A percentile compares a stretch with the other conserved stretches of the same genome.
Evolutionary conservation across 2,113 vertebrate genomes (phyloP).

Genomic region (Zosterops pallidus): DNA sequence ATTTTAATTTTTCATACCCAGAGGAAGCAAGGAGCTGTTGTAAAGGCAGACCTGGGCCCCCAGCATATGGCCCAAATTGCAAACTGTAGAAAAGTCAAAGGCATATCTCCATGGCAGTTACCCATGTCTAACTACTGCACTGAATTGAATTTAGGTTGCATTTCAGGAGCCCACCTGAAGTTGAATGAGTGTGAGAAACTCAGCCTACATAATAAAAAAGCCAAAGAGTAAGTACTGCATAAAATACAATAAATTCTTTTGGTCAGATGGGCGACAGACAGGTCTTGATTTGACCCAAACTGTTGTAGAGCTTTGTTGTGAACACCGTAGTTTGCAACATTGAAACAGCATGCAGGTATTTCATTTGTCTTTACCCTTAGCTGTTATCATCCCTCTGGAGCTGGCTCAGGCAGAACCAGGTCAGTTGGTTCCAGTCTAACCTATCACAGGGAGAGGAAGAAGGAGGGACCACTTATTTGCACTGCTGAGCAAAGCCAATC

Average conservation of each 20-base stretch:
- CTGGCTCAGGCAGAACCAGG: slow-evolving; percentile 56
- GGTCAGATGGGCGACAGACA: neutral
- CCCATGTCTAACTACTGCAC: neutral
- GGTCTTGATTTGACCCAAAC: slow-evolving; percentile 12
- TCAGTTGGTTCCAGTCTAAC: slow-evolving; percentile 60
- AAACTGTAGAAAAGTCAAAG: neutral
- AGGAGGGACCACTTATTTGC: slow-evolving; percentile 40
- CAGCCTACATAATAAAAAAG: neutral
- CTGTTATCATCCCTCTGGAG: slow-evolving; percentile 20
- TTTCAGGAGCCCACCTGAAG: neutral
- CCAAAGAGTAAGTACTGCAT: neutral
- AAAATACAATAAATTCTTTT: neutral
- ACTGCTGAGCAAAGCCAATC: slow-evolving; percentile 47
- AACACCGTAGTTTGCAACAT: neutral
- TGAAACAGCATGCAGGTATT: neutral
- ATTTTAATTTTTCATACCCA: neutral
- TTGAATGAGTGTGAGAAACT: neutral
- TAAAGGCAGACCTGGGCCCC: neutral
- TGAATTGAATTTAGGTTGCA: neutral
- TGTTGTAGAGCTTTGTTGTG: neutral
- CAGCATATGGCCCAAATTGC: neutral
- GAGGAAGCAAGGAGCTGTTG: neutral
- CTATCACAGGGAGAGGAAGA: neutral
- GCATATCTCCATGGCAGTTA: neutral
- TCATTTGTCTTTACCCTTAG: slow-evolving; percentile 39